Conservation (phyloP, 2,888 invertebrate genomes). For the Tetranychus truncatus region DNA sequence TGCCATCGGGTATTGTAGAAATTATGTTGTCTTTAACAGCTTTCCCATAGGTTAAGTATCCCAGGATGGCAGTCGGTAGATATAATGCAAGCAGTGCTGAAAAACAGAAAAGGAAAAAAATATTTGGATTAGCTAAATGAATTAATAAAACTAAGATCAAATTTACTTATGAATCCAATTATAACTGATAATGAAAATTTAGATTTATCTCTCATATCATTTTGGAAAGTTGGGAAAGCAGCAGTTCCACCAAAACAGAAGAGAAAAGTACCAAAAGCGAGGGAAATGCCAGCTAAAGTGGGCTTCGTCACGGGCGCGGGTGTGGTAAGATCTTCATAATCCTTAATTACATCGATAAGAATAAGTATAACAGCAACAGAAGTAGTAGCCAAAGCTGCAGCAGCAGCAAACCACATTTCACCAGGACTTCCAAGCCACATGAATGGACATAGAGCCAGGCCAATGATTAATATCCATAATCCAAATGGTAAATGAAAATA, state of each 20-base stretch:
- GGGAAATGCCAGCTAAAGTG: slow-evolving; percentile 45
- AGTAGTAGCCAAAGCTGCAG: slow-evolving; percentile 45
- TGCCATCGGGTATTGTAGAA: slow-evolving; percentile 43
- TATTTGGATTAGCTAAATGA: not conserved
- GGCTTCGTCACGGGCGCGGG: slow-evolving; percentile 30
- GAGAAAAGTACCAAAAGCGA: slow-evolving; percentile 49
- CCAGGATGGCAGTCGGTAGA: slow-evolving; percentile 48
- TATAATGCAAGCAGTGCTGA: slow-evolving; percentile 43
- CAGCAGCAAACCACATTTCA: slow-evolving; percentile 62
- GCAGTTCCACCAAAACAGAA: slow-evolving; percentile 55
- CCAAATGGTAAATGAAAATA: slow-evolving; percentile 45
- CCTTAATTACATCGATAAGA: slow-evolving; percentile 32
- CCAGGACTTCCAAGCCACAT: slow-evolving; percentile 78
- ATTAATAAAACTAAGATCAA: not conserved
- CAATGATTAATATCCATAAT: slow-evolving; percentile 60
- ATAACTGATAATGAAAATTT: slow-evolving; percentile 53
- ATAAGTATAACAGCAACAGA: slow-evolving; percentile 45
- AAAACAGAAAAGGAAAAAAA: not conserved
- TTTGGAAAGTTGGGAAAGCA: slow-evolving; percentile 66
- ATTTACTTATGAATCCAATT: slow-evolving; percentile 47
- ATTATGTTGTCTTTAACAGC: slow-evolving; percentile 54
- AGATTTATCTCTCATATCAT: slow-evolving; percentile 64
- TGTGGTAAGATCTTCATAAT: slow-evolving; percentile 42
- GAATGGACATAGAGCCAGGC: slow-evolving; percentile 52
- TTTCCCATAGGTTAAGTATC: slow-evolving; percentile 47